These are phyloP conservation scores for Pandemis corylana DNA, from an alignment of 2,888 invertebrate genomes.

Conservation along the genomic window DNA sequence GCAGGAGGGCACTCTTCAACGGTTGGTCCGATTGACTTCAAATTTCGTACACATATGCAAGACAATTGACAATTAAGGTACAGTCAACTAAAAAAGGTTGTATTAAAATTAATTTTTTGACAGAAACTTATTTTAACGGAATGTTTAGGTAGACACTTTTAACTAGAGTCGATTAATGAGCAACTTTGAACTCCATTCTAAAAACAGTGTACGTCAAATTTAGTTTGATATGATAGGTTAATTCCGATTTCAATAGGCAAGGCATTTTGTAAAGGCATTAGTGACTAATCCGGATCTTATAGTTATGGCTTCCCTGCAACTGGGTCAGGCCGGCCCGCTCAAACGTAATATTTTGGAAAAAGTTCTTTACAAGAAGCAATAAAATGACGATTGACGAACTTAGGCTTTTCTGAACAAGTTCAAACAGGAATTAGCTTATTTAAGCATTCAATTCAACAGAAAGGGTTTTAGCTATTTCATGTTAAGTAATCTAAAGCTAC, in stretches of 20 bases:
- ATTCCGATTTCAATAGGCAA: conserved; percentile 29
- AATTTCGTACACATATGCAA: too few species aligned
- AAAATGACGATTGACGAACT: background rate
- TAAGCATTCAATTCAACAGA: background rate
- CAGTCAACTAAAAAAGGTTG: too few species aligned
- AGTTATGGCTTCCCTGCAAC: conserved; percentile 37
- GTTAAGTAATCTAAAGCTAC: too few species aligned
- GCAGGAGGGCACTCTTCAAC: too few species aligned
- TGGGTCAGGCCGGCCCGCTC: conserved; percentile 26
- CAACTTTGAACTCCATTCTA: background rate
- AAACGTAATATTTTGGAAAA: conserved; percentile 19
- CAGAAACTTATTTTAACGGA: too few species aligned
- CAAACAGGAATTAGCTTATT: background rate
- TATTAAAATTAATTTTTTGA: too few species aligned
- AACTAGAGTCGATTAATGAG: too few species aligned
- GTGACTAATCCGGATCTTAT: conserved; percentile 29
- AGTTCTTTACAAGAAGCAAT: background rate
- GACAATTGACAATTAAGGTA: too few species aligned
- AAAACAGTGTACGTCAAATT: conserved; percentile 15
- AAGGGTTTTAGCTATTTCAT: too few species aligned
- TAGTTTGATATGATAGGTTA: conserved; percentile 38
- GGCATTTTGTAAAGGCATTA: conserved; percentile 40
- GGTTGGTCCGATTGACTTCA: too few species aligned
- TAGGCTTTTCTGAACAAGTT: background rate
- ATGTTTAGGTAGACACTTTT: too few species aligned